Percentiles rank a stretch among this genome's conserved stretches.
Conservation (phyloP, 2,113 vertebrate genomes). For the Erinaceus europaeus region DNA sequence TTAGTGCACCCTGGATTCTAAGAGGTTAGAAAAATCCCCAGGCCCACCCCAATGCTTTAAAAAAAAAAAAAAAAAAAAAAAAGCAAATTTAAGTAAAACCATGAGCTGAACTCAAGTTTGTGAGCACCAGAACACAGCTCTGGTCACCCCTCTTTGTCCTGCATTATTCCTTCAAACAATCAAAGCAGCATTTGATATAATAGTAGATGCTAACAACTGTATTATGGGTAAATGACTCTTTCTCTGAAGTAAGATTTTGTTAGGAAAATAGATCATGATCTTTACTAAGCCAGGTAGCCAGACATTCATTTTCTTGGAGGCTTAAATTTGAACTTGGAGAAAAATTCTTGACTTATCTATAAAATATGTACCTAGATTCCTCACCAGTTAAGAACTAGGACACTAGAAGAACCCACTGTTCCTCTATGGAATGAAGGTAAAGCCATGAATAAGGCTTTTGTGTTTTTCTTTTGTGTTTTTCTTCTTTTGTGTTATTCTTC, state of each 20-base stretch:
- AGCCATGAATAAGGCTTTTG: neutral
- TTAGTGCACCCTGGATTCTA: neutral
- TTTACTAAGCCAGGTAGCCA: neutral
- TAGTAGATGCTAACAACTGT: neutral
- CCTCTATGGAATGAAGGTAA: constrained; percentile 27
- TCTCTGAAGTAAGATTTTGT: constrained; percentile 20
- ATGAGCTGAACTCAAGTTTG: neutral
- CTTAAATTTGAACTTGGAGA: neutral
- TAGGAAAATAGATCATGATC: neutral
- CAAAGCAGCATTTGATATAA: neutral
- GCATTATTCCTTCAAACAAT: neutral
- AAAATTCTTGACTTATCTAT: constrained; percentile 12
- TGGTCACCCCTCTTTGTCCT: neutral
- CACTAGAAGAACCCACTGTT: constrained; percentile 42
- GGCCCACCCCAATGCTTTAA: too few species aligned
- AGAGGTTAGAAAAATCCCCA: neutral
- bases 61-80: too few species aligned
- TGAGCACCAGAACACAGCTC: neutral
- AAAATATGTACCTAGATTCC: constrained; percentile 12
- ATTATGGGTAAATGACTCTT: neutral
- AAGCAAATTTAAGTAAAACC: neutral
- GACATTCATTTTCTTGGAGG: neutral
- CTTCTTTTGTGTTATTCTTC: neutral
- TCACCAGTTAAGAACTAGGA: constrained; percentile 12
- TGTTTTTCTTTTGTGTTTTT: neutral